These are phyloP conservation scores for Psilopsiagon aymara DNA, from an alignment of 2,113 vertebrate genomes.

Conservation along the genomic window DNA sequence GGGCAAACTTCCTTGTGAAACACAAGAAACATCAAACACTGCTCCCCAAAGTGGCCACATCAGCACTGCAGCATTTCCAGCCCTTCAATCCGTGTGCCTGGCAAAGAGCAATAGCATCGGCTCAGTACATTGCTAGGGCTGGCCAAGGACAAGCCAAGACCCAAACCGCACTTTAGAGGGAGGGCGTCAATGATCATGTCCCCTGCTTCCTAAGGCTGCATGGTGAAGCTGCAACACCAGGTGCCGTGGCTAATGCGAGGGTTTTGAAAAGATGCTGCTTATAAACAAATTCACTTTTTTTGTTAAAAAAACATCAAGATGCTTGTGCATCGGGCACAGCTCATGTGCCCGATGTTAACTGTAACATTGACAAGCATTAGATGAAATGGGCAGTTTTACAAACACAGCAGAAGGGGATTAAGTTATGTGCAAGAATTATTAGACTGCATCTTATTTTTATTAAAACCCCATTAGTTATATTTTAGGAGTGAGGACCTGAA, in stretches of 20 bases:
- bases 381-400: conserved; percentile 41
- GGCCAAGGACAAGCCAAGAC: background rate
- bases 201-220: background rate
- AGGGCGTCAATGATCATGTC: background rate
- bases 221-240: background rate
- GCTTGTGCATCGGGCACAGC: no score
- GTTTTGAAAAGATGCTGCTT: background rate
- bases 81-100: background rate
- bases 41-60: background rate
- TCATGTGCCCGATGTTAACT: background rate
- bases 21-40: background rate
- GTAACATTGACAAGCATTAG: conserved; percentile 27
- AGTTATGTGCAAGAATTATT: conserved; percentile 47
- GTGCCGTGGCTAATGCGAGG: background rate
- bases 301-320: background rate
- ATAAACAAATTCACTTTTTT: conserved; percentile 32
- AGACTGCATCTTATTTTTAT: conserved; percentile 47
- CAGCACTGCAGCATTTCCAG: background rate
- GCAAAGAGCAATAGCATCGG: accelerated
- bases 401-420: conserved; percentile 13
- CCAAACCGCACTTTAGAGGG: background rate
- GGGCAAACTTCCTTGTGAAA: background rate
- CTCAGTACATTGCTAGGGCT: background rate
- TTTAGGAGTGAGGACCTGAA: conserved; percentile 1
- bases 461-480: background rate